Base-by-base conservation (phyloP, 2,113 vertebrate genomes). In the Stegostoma tigrinum region DNA sequence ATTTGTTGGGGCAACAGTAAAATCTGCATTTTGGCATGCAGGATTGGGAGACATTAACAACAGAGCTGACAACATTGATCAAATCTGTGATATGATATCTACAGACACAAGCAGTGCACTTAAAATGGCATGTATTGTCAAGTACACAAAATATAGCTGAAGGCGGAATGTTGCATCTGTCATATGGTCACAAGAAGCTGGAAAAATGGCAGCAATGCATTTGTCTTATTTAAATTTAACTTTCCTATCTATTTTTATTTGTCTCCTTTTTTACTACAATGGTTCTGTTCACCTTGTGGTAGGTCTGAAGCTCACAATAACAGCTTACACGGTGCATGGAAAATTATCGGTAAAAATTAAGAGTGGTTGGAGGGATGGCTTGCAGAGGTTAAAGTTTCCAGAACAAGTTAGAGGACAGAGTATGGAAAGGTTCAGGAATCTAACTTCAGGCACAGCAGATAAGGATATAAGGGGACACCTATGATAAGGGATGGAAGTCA, bases 161-260 rank as follows among this genome's bases (percentile, higher is more conserved):
- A 52, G 24, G 23, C 52, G 15, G 45, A 21, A 86, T 48, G 21
- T 23, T 42, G 38, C 21, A 10, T 83, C 42, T 87, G 85, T 87
- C 42, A 87, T 10, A 48, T 27, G 19, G 24, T 12, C 27, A 2
- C 85, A 87, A 83, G 85, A 19, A 23, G 23, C 2, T 87, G 85
- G 23, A 6, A 45, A 52, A 83, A 19, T 83, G 38, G 80, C 19
- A 83, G 17, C 80, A 45, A 95, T 90, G 75, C 42, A 96, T 96
- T 95, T 95, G 8, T 0, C 70, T 96, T 96, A 96, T 95, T 96
- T 96, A 30, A 94, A 96, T 96, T 96, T 90, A 96, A 96, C 96
- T 97, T 96, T 61, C 64, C 0, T 15, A 87, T 95, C 95, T 96
- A 97, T 83, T 85, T 97, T 97, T 97, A 96, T 95, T 97, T 96